Base-by-base conservation (phyloP, 2,113 vertebrate species). In the Nothobranchius furzeri region DNA sequence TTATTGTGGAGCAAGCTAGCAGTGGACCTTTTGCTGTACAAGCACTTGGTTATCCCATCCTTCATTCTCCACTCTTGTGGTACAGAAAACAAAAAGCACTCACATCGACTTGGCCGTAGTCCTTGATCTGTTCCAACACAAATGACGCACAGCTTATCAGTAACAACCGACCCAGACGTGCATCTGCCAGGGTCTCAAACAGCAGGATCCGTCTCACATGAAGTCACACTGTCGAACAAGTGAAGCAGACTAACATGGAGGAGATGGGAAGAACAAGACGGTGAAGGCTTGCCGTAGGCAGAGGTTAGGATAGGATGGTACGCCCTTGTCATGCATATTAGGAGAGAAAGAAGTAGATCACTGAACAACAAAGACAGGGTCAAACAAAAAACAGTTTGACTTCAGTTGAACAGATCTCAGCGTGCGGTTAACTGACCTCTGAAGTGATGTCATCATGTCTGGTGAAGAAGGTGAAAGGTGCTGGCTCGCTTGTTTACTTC, bases 331-430 rank as follows among this genome's bases (percentile, higher is more conserved):
- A 73, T 84, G 49, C 51, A 54, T 53, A 71, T 61, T 37, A 70
- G 47, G 73, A 87, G 52, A 55, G 45, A 24, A 52, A 78, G 76
- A 81, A 53, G 52, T 79, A 60, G 71, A 43, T n/a, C 6, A 79
- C 60, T 53, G 52, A 76, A 66, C 60, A 36, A 56, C 24, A 12
- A 65, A 57, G 59, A 65, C 7, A 10, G 10, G 49, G 62, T 73
- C 46, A 78, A 76, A 63, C 0, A 30, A 46, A 52, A 45, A 60
- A 56, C 1, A 37, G 30, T 42, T 63, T 42, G 3, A 6, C 30
- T 42, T 37, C 5, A 30, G 42, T 6, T 36, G 9, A 63, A 50
- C 2, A n/a, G 48, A 72, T 24, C 57, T 74, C 48, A 60, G 25
- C 14, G 42, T 14, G 3, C 43, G 12, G 55, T 35, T 17, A 14